Conservation (phyloP, 2,888 invertebrate genomes). For the Pandemis corylana region DNA sequence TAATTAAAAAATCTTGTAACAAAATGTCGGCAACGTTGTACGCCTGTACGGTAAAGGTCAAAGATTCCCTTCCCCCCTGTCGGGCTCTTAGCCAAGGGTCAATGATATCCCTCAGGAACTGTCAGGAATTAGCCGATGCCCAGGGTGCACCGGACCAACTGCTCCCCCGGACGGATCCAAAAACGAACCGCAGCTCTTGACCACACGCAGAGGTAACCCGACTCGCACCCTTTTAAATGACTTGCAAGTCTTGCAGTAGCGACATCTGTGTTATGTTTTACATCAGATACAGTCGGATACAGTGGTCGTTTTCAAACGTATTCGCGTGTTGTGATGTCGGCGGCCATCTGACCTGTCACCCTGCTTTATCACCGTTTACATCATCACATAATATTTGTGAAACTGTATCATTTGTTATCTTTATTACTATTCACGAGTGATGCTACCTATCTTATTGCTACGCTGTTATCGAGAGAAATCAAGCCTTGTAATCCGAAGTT, state of each 20-base stretch:
- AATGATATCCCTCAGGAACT: too few relatives aligned
- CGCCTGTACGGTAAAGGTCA: too few relatives aligned
- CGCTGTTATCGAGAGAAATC: slow-evolving; percentile 16
- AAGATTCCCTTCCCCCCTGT: too few relatives aligned
- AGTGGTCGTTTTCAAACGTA: not conserved
- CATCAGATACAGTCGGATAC: not conserved
- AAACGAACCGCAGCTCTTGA: too few relatives aligned
- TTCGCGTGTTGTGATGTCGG: not conserved
- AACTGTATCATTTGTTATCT: slow-evolving; percentile 23
- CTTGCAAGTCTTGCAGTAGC: not conserved
- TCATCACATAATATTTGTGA: slow-evolving; percentile 31
- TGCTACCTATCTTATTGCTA: slow-evolving; percentile 36
- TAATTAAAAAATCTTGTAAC: too few relatives aligned
- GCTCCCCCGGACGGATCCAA: too few relatives aligned
- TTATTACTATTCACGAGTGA: not conserved
- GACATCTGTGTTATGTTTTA: not conserved
- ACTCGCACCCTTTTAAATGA: not conserved
- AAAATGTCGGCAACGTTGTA: too few relatives aligned
- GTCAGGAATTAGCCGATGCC: too few relatives aligned
- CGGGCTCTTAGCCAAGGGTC: too few relatives aligned
- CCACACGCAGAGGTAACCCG: too few relatives aligned
- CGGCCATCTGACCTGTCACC: slow-evolving; percentile 1
- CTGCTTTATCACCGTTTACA: slow-evolving; percentile 4
- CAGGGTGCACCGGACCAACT: too few relatives aligned
- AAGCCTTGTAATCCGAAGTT: not conserved